Evolutionary conservation across 2,113 vertebrate genomes (phyloP).

Genomic region (Corvus hawaiiensis): DNA sequence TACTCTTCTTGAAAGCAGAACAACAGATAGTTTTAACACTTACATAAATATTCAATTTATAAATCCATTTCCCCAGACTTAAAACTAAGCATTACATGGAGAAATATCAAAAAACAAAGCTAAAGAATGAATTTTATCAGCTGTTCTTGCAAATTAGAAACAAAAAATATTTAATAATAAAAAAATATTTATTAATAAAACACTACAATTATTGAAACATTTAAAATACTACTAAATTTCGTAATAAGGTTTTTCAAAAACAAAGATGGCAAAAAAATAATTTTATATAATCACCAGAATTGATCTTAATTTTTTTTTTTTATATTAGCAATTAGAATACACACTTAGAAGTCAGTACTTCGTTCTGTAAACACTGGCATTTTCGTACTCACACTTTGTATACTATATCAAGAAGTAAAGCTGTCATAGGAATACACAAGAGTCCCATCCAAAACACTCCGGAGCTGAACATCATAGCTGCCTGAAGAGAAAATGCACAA

Average conservation of each 20-base stretch:
- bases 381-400: conserved; percentile 92
- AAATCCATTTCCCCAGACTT: not conserved
- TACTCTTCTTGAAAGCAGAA: not conserved
- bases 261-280: not conserved
- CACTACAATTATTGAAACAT: not conserved
- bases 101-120: not conserved
- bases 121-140: not conserved
- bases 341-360: not conserved
- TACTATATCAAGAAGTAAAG: conserved; percentile 87
- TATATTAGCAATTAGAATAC: not conserved
- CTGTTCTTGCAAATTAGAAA: not conserved
- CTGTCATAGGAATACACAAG: conserved; percentile 91
- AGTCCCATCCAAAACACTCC: conserved; percentile 96
- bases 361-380: not conserved
- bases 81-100: not conserved
- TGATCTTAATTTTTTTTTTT: not conserved
- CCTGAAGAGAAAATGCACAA: conserved; percentile 70
- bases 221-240: not conserved
- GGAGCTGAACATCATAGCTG: conserved; percentile 91
- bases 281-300: not conserved
- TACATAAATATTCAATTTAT: not conserved
- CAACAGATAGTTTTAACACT: not conserved
- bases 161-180: not conserved
- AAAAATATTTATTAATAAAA: not conserved
- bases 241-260: not conserved